These are phyloP conservation scores for Holcopasites calliopsidis DNA, from an alignment of 1,140 invertebrate species.

Conservation along the genomic window DNA sequence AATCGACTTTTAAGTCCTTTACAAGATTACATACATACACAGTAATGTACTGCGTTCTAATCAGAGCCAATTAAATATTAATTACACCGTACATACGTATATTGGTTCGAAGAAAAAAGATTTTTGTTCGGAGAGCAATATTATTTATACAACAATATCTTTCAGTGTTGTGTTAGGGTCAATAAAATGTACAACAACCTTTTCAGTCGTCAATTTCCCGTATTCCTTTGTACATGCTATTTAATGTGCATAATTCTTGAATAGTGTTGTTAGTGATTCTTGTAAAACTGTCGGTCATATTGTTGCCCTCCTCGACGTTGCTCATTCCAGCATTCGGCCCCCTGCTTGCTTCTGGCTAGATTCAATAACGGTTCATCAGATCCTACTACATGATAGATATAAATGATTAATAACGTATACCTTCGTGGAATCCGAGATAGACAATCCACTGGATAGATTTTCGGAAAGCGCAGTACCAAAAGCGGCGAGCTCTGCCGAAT, in stretches of 20 bases:
- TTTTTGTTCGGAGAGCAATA: constrained; percentile 3
- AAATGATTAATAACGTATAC: constrained; percentile 26
- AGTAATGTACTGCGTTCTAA: constrained; percentile 33
- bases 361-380: neutral
- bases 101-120: constrained; percentile 11
- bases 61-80: constrained; percentile 47
- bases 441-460: constrained; percentile 63
- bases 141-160: constrained; percentile 33
- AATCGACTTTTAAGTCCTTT: neutral
- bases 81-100: constrained; percentile 24
- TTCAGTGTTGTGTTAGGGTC: constrained; percentile 14
- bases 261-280: constrained; percentile 74
- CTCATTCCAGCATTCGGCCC: neutral
- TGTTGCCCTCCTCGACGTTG: constrained; percentile 47
- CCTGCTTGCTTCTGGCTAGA: constrained; percentile 33
- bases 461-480: constrained; percentile 58
- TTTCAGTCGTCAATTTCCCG: constrained; percentile 56
- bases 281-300: constrained; percentile 80
- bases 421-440: constrained; percentile 56
- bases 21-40: neutral
- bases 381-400: neutral
- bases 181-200: neutral
- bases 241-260: constrained; percentile 73
- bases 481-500: constrained; percentile 59
- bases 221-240: constrained; percentile 69